Base-by-base conservation (phyloP, 2,797 vertebrate species). In the Anas georgica region DNA sequence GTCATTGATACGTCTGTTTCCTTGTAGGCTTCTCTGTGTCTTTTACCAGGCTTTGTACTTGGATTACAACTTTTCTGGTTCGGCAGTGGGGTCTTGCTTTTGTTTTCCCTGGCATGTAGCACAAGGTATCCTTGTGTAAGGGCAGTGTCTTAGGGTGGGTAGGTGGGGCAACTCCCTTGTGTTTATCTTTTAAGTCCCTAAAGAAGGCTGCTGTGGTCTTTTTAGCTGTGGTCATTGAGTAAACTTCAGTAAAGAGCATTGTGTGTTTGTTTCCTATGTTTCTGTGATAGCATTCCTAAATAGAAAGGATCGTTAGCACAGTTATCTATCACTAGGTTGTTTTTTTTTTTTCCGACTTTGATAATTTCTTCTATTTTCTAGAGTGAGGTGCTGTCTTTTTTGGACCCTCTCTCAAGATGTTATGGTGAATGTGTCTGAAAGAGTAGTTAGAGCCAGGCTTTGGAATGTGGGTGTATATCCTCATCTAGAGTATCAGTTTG, bases 61-160 rank as follows among this genome's bases (percentile, higher is more conserved):
- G n/a, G 35, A 52, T 74, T 79, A 55, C 39, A 56, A 1, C 45
- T 63, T 58, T 67, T 77, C 23, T 80, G 50, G 9, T 78, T 37
- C 39, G 50, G 11, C 12, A 23, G 6, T 8, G 0, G 26, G 12
- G 25, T 72, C 33, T 72, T 78, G 31, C 35, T 86, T 64, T 81
- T 2, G 1, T 59, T 86, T 83, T 63, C 31, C 22, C 12, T 88
- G 1, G 15, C 0, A 0, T 55, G 25, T 46, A 23, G 63, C 21
- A 46, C 22, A n/a, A 46, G 21, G 21, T 33, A 10, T 22, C 9
- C 77, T 76, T 45, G 52, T 80, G 7, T 75, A 67, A 69, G 13
- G 74, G 41, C 17, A 12, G 9, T 15, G 31, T 48, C 5, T 2
- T 35, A 26, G 45, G 4, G 9, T 69, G n/a, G 52, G 22, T 73